A percentile compares a stretch with the other conserved stretches of the same genome.
phyloP scores from a whole-genome alignment of 2,113 vertebrate species.

The Aldabrachelys gigantea region DNA sequence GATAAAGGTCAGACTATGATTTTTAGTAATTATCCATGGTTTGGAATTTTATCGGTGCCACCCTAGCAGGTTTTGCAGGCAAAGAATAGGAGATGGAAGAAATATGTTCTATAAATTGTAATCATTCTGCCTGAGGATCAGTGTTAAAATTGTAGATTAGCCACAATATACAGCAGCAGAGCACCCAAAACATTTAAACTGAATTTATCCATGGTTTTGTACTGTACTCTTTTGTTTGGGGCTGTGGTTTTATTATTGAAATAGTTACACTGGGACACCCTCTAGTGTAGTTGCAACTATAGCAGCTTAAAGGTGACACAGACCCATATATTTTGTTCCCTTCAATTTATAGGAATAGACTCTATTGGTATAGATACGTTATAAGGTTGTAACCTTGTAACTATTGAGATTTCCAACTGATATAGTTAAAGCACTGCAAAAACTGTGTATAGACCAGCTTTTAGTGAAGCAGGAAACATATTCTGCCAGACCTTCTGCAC shows the following conservation, averaged over 20 bases:
- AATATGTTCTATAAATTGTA: neutral
- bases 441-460: neutral
- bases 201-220: fast-evolving
- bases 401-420: neutral
- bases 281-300: neutral
- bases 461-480: neutral
- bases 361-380: neutral
- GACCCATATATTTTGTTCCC: neutral
- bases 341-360: neutral
- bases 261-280: neutral
- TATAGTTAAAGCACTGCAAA: neutral
- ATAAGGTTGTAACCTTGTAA: neutral
- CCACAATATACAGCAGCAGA: neutral
- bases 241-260: neutral
- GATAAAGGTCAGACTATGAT: neutral
- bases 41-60: neutral
- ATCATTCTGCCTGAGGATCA: neutral
- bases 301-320: neutral
- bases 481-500: neutral
- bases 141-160: neutral
- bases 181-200: fast-evolving
- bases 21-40: neutral
- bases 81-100: neutral
- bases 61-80: neutral
- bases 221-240: fast-evolving